These are phyloP conservation scores for Coenonympha glycerion DNA, from an alignment of 2,888 invertebrate genomes.

Conservation along the genomic window DNA sequence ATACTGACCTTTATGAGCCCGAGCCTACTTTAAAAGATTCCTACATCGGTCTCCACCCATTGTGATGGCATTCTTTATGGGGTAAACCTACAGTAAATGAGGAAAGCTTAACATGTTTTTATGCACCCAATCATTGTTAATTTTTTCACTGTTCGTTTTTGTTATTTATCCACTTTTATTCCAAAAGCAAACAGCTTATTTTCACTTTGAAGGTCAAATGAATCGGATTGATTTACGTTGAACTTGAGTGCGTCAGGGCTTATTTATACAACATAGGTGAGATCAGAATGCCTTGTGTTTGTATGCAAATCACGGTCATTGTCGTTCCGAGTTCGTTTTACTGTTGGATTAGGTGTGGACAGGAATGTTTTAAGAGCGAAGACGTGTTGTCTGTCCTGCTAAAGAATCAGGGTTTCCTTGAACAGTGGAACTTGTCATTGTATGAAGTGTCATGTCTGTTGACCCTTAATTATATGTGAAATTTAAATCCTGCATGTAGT, in stretches of 20 bases:
- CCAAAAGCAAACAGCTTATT: constrained; percentile 11
- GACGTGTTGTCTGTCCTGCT: constrained; percentile 12
- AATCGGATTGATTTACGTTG: constrained; percentile 22
- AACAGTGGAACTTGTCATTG: too few relatives aligned
- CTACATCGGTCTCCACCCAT: too few relatives aligned
- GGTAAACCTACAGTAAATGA: too few relatives aligned
- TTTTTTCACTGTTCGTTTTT: background rate
- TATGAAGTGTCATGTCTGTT: too few relatives aligned
- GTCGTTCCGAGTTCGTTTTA: constrained; percentile 21
- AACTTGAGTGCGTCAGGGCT: constrained; percentile 29
- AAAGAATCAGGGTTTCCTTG: too few relatives aligned
- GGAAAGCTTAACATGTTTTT: too few relatives aligned
- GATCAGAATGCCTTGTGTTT: constrained; percentile 30
- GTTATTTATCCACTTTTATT: background rate
- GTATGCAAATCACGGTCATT: constrained; percentile 32
- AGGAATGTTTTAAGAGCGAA: constrained; percentile 28
- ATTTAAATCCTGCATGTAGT: too few relatives aligned
- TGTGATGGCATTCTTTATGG: too few relatives aligned
- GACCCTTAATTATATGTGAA: too few relatives aligned
- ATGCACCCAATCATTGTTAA: background rate
- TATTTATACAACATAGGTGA: constrained; percentile 32
- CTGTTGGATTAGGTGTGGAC: constrained; percentile 20
- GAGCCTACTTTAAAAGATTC: too few relatives aligned
- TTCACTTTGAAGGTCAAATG: constrained; percentile 26
- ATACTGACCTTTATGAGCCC: too few relatives aligned